phyloP scores from a whole-genome alignment of 2,113 vertebrate species.

The Meleagris gallopavo region DNA sequence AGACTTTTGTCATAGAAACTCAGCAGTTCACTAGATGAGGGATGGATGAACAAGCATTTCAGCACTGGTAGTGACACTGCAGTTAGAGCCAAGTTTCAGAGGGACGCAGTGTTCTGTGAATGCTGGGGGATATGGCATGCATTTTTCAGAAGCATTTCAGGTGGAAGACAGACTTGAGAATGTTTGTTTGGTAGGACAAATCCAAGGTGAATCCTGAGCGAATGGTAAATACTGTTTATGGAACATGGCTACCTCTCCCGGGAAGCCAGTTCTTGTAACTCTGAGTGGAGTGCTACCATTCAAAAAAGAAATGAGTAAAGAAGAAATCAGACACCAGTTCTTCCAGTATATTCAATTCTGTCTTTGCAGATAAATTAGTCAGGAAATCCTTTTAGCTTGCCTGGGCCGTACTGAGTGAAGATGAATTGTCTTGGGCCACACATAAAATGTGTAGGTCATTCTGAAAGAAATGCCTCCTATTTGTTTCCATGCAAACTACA shows the following conservation, averaged over 20 bases:
- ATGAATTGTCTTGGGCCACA: no score
- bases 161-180: not conserved
- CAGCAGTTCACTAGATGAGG: not conserved
- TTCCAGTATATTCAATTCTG: not conserved
- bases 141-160: not conserved
- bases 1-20: not conserved
- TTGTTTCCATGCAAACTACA: no score
- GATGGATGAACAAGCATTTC: not conserved
- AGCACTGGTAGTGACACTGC: not conserved
- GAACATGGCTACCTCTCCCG: not conserved
- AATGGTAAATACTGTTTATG: not conserved
- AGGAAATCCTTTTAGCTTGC: not conserved
- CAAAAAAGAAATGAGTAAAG: not conserved
- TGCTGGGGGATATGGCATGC: not conserved
- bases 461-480: no score
- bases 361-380: not conserved
- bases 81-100: not conserved
- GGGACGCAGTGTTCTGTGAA: not conserved
- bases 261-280: not conserved
- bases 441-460: no score
- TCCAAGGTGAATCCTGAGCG: not conserved
- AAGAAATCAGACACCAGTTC: fast-evolving
- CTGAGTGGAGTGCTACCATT: not conserved
- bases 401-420: no score
- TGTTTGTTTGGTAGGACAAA: not conserved